A percentile compares a stretch with the other conserved stretches of the same genome.
Conservation (phyloP, 2,113 vertebrate species). For the Marcusenius ussheri region DNA sequence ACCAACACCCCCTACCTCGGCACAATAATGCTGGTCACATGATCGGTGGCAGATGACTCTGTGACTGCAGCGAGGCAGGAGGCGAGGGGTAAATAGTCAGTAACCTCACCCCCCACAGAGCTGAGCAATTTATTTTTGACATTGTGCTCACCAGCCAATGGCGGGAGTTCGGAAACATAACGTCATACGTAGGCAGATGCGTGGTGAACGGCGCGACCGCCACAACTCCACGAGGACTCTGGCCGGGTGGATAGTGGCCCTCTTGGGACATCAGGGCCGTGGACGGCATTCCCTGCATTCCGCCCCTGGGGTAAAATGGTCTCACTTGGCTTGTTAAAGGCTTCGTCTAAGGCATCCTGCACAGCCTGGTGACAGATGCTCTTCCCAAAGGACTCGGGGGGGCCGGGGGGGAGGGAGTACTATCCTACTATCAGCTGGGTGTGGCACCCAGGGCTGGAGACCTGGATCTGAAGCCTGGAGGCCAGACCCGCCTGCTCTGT, state of each 20-base stretch:
- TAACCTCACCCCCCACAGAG: neutral
- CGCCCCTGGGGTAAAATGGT: neutral
- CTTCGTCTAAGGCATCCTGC: neutral
- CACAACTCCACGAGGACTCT: neutral
- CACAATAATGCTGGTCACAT: neutral
- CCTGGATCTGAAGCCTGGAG: neutral
- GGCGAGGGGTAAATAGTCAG: neutral
- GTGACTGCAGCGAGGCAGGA: neutral
- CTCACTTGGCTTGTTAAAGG: neutral
- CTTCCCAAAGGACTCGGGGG: neutral
- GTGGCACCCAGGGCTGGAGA: neutral
- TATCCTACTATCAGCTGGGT: neutral
- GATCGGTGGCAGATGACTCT: neutral
- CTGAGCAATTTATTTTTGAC: constrained; percentile 9
- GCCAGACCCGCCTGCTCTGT: neutral
- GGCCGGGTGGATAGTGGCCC: neutral
- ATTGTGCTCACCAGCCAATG: too few species aligned
- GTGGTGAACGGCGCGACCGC: neutral
- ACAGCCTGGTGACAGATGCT: neutral
- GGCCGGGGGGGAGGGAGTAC: neutral
- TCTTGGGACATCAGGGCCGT: neutral
- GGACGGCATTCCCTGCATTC: neutral
- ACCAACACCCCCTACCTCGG: neutral
- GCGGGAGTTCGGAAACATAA: neutral
- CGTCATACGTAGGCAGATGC: neutral